These are phyloP conservation scores for Pseudotriccus pelzelni DNA, from an alignment of 2,797 vertebrate species.

Conservation along the genomic window DNA sequence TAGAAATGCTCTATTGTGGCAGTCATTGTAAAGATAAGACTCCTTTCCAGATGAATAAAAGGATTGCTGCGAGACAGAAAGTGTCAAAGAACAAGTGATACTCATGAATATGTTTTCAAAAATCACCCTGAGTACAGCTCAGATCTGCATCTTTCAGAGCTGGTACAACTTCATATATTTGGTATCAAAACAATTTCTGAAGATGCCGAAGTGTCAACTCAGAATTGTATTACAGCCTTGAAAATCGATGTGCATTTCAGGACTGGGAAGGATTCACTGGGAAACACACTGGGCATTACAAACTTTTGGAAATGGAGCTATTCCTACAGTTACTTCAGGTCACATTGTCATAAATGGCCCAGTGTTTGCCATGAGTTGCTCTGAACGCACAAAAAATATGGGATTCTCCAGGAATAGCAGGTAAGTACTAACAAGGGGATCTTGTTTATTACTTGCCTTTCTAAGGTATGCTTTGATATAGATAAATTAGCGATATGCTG, in stretches of 20 bases:
- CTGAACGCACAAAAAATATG: neutral
- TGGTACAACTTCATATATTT: neutral
- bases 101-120: neutral
- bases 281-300: neutral
- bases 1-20: constrained; percentile 1
- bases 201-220: neutral
- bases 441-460: neutral
- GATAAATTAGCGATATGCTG: neutral
- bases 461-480: neutral
- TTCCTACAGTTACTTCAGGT: neutral
- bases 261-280: neutral
- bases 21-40: neutral
- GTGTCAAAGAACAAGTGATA: neutral
- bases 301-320: neutral
- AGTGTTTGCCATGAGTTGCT: neutral
- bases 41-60: neutral
- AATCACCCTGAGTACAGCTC: neutral
- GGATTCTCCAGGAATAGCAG: neutral
- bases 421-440: neutral
- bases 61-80: neutral
- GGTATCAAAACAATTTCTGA: neutral
- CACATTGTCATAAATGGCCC: neutral
- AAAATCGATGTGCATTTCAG: neutral
- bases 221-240: neutral
- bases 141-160: neutral